Evolutionary conservation across 1,140 invertebrate species (phyloP).

Genomic region (Oryctes rhinoceros): DNA sequence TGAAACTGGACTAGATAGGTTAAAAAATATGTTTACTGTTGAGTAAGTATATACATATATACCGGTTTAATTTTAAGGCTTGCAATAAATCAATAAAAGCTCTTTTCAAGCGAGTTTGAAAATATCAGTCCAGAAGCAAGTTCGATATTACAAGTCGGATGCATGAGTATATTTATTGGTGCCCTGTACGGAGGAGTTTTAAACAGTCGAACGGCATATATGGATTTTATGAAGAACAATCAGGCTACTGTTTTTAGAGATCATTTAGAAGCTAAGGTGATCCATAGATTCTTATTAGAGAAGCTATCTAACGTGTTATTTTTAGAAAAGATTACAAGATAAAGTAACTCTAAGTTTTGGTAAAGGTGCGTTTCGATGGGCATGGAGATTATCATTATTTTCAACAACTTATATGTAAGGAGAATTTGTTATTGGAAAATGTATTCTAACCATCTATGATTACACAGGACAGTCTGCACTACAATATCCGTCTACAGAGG

Average conservation of each 20-base stretch:
- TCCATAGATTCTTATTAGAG: conserved; percentile 18
- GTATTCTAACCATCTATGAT: conserved; percentile 27
- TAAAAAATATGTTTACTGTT: conserved; percentile 51
- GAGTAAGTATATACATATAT: conserved; percentile 52
- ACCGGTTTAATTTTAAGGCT: not conserved
- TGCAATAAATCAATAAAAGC: conserved; percentile 15
- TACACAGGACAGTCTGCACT: conserved; percentile 67
- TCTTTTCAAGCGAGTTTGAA: conserved; percentile 67
- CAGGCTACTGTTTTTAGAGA: conserved; percentile 73
- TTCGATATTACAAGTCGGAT: conserved; percentile 66
- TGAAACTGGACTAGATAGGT: conserved; percentile 50
- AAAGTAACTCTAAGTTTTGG: conserved; percentile 70
- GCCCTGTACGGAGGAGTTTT: conserved; percentile 70
- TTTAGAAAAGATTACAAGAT: conserved; percentile 73
- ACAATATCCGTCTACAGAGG: conserved; percentile 71
- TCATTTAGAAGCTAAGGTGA: conserved; percentile 74
- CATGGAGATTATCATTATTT: conserved; percentile 71
- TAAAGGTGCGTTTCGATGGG: conserved; percentile 74
- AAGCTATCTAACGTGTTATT: conserved; percentile 45
- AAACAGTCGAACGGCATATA: conserved; percentile 66
- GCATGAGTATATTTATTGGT: conserved; percentile 67
- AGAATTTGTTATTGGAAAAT: conserved; percentile 40
- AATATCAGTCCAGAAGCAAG: conserved; percentile 68
- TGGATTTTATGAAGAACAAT: conserved; percentile 78
- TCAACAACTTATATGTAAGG: conserved; percentile 71